These are phyloP conservation scores for Brachionus asplanchnoidis DNA, from an alignment of 1,140 invertebrate genomes.

Conservation along the genomic window DNA sequence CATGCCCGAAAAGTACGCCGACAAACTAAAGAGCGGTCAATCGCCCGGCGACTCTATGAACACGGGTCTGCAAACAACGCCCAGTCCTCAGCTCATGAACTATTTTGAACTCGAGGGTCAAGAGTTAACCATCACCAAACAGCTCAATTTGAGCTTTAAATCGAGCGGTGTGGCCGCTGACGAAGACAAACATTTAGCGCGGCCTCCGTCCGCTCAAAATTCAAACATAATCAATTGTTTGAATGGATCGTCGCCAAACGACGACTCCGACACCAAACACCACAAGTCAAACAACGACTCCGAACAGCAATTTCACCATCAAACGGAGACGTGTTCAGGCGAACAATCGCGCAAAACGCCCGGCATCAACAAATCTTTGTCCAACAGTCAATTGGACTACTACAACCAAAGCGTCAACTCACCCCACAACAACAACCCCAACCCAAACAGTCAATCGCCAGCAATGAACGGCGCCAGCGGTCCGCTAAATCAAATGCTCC, in stretches of 20 bases:
- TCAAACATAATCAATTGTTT: conserved; percentile 6
- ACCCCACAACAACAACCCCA: background rate
- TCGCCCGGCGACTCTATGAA: background rate
- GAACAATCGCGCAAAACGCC: background rate
- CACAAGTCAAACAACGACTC: background rate
- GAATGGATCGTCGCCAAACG: background rate
- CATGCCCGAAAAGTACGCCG: conserved; percentile 21
- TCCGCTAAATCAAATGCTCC: conserved; percentile 14
- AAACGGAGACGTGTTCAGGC: background rate
- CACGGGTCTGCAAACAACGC: conserved; percentile 31
- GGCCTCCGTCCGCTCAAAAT: conserved; percentile 5
- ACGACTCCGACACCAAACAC: background rate
- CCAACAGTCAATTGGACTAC: conserved; percentile 7
- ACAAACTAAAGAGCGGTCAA: background rate
- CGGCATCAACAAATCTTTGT: background rate
- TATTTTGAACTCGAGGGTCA: conserved; percentile 39
- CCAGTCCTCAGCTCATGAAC: conserved; percentile 40
- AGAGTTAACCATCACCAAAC: conserved; percentile 39
- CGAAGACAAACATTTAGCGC: background rate
- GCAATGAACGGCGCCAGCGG: conserved; percentile 10
- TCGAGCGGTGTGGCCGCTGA: background rate
- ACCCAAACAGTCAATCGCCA: background rate
- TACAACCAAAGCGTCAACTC: background rate
- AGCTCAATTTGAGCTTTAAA: conserved; percentile 34
- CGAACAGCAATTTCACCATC: background rate